Percentiles rank a stretch among this genome's conserved stretches.
phyloP scores from a whole-genome alignment of 2,113 vertebrate genomes.

The Rhagologus leucostigma region DNA sequence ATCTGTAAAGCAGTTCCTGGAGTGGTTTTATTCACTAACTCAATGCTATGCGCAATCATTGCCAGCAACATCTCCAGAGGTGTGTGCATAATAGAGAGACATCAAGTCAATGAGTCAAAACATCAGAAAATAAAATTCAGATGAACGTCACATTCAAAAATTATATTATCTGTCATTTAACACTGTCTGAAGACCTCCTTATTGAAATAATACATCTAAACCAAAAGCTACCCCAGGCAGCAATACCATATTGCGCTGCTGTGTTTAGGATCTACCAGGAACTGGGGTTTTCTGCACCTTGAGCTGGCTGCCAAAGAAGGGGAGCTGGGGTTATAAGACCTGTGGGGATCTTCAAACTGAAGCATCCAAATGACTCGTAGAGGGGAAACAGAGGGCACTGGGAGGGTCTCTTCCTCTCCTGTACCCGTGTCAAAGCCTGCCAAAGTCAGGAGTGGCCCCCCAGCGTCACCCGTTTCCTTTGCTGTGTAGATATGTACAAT shows the following conservation, averaged over 20 bases:
- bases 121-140: conserved; percentile 71
- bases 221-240: neutral
- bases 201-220: conserved; percentile 44
- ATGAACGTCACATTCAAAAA: conserved; percentile 51
- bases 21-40: conserved; percentile 65
- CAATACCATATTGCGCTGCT: neutral
- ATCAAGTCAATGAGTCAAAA: conserved; percentile 74
- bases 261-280: neutral
- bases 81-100: conserved; percentile 60
- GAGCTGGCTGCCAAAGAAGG: neutral
- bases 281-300: neutral
- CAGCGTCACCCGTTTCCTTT: neutral
- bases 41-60: conserved; percentile 56
- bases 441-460: neutral
- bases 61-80: conserved; percentile 63
- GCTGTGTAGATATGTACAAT: too few species aligned
- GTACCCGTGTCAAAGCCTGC: neutral
- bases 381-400: neutral
- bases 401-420: neutral
- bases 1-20: conserved; percentile 63
- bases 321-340: neutral
- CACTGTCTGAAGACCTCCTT: conserved; percentile 45
- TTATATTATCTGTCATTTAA: conserved; percentile 56
- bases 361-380: neutral
- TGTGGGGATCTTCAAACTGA: neutral